These are phyloP conservation scores for Thermophis baileyi DNA, from an alignment of 2,113 vertebrate species.

Conservation along the genomic window DNA sequence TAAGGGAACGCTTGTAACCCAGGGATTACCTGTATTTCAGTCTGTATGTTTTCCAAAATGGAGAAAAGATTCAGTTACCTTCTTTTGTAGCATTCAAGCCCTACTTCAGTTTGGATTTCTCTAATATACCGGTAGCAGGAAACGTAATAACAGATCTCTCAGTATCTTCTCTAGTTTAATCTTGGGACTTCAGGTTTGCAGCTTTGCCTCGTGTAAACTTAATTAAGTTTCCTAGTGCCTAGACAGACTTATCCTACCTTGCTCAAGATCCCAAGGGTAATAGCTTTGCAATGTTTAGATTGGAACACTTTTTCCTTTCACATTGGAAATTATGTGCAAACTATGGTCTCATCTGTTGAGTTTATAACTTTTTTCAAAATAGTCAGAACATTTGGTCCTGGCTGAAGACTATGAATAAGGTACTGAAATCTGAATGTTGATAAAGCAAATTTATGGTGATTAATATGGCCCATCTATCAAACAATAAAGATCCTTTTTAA, in stretches of 20 bases:
- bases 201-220: not conserved
- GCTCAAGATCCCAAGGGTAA: not conserved
- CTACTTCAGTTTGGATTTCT: not conserved
- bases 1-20: no score
- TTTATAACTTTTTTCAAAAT: not conserved
- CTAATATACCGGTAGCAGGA: not conserved
- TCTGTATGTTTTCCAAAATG: not conserved
- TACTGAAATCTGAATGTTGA: not conserved
- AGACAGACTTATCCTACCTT: not conserved
- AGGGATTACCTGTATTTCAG: not conserved
- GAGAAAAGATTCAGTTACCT: not conserved
- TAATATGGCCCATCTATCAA: not conserved
- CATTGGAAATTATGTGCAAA: not conserved
- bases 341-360: not conserved
- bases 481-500: constrained; percentile 4
- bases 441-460: not conserved
- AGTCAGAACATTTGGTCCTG: not conserved
- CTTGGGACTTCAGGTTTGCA: not conserved
- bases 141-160: not conserved
- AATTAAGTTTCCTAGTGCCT: not conserved
- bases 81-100: not conserved
- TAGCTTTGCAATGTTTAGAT: not conserved
- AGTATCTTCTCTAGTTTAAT: not conserved
- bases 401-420: not conserved
- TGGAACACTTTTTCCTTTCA: not conserved